Percentiles rank a stretch among this genome's conserved stretches.
phyloP scores from a whole-genome alignment of 2,888 invertebrate species.

The Hirtodrosophila cameraria region DNA sequence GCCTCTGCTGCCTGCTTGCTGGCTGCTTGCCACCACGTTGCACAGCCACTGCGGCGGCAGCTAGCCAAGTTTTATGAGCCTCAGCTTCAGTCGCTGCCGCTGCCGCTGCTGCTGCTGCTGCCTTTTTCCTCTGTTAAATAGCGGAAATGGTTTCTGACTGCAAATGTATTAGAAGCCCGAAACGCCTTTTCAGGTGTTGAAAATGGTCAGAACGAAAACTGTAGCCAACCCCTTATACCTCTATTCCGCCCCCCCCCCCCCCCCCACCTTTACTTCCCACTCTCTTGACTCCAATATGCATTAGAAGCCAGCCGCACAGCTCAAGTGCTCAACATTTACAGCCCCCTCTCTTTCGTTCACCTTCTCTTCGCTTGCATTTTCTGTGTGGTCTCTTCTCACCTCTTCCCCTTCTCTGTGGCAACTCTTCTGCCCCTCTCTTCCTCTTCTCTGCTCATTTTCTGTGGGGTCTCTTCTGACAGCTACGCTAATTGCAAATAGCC shows the following conservation, averaged over 20 bases:
- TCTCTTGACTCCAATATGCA: not conserved
- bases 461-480: slow-evolving; percentile 42
- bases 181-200: slow-evolving; percentile 64
- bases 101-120: not conserved
- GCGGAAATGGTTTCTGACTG: slow-evolving; percentile 69
- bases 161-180: slow-evolving; percentile 51
- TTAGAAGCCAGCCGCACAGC: not conserved
- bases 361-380: not conserved
- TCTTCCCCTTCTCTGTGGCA: not conserved
- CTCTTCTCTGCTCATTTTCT: slow-evolving; percentile 1
- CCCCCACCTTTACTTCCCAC: not conserved
- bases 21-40: slow-evolving; percentile 5
- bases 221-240: too few relatives aligned
- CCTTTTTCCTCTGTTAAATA: slow-evolving; percentile 58
- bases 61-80: slow-evolving; percentile 50
- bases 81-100: slow-evolving; percentile 4
- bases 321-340: too few relatives aligned
- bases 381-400: too few relatives aligned
- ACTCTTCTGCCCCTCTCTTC: too few relatives aligned
- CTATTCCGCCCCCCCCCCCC: not conserved
- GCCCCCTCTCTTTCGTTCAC: not conserved
- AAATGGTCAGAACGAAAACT: slow-evolving; percentile 42
- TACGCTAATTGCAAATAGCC: slow-evolving; percentile 71
- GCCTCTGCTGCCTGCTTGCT: slow-evolving; percentile 33
- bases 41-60: slow-evolving; percentile 26